phyloP scores from a whole-genome alignment of 2,888 invertebrate genomes.

The Malachius bipustulatus region DNA sequence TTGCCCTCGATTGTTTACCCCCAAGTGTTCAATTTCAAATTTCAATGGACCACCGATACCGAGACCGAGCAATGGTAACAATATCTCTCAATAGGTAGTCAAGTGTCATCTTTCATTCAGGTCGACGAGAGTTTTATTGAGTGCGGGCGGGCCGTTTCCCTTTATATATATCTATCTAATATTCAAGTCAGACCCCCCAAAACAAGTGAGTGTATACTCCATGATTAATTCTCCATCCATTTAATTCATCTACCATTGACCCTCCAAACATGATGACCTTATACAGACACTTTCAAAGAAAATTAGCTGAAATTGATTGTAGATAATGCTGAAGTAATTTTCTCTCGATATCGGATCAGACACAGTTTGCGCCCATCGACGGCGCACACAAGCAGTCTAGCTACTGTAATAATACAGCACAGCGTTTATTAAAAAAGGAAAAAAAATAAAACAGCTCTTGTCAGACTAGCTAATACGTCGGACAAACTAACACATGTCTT shows the following conservation, averaged over 20 bases:
- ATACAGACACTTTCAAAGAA: constrained; percentile 9
- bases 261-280: constrained; percentile 19
- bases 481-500: too few relatives aligned
- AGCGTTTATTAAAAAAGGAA: constrained; percentile 21
- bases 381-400: neutral
- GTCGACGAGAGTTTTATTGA: too few relatives aligned
- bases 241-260: constrained; percentile 16
- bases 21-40: too few relatives aligned
- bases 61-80: too few relatives aligned
- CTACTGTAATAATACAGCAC: constrained; percentile 1
- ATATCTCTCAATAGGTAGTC: too few relatives aligned
- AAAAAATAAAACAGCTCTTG: too few relatives aligned
- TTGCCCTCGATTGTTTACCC: too few relatives aligned
- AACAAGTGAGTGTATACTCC: constrained; percentile 14
- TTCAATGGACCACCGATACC: too few relatives aligned
- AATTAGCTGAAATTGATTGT: neutral
- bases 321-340: neutral
- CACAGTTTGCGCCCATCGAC: constrained; percentile 10
- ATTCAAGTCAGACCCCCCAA: constrained; percentile 16
- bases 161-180: too few relatives aligned
- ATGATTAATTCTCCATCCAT: neutral
- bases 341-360: constrained; percentile 8
- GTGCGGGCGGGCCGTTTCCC: too few relatives aligned
- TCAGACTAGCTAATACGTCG: too few relatives aligned
- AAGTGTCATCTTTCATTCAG: too few relatives aligned